phyloP scores from a whole-genome alignment of 2,888 invertebrate genomes.

The Aporophyla lueneburgensis region DNA sequence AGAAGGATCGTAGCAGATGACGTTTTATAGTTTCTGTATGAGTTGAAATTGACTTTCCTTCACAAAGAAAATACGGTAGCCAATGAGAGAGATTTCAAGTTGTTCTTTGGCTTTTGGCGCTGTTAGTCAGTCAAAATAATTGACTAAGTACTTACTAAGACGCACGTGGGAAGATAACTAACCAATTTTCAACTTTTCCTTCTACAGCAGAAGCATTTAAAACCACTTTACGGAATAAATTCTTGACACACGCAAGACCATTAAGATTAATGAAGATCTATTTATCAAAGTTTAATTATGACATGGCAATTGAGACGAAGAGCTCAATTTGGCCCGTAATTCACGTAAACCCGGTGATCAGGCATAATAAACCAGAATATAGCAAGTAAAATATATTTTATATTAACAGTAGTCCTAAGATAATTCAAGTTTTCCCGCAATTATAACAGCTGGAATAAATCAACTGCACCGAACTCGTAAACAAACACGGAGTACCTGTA shows the following conservation, averaged over 20 bases:
- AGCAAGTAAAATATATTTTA: slow-evolving; percentile 30
- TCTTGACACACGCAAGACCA: slow-evolving; percentile 29
- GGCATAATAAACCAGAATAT: slow-evolving; percentile 46
- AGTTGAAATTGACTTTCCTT: no score
- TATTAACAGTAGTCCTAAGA: slow-evolving; percentile 16
- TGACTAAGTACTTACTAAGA: neutral
- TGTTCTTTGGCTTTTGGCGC: neutral
- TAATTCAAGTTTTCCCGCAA: slow-evolving; percentile 34
- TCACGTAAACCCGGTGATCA: slow-evolving; percentile 43
- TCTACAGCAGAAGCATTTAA: slow-evolving; percentile 9
- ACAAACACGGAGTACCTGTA: slow-evolving; percentile 29
- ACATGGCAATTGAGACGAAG: slow-evolving; percentile 42
- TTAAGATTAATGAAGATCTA: slow-evolving; percentile 32
- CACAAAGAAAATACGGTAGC: neutral
- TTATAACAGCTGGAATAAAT: slow-evolving; percentile 34
- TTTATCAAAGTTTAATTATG: slow-evolving; percentile 52
- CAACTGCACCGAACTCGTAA: slow-evolving; percentile 9
- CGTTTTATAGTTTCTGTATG: no score
- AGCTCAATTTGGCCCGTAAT: slow-evolving; percentile 38
- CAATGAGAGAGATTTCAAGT: neutral
- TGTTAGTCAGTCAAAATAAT: slow-evolving; percentile 4
- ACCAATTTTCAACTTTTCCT: neutral
- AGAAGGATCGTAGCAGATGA: no score
- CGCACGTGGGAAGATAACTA: neutral
- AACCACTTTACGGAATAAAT: slow-evolving; percentile 17